Evolutionary conservation across 2,888 invertebrate species (phyloP).

Genomic region (Platycheirus albimanus): DNA sequence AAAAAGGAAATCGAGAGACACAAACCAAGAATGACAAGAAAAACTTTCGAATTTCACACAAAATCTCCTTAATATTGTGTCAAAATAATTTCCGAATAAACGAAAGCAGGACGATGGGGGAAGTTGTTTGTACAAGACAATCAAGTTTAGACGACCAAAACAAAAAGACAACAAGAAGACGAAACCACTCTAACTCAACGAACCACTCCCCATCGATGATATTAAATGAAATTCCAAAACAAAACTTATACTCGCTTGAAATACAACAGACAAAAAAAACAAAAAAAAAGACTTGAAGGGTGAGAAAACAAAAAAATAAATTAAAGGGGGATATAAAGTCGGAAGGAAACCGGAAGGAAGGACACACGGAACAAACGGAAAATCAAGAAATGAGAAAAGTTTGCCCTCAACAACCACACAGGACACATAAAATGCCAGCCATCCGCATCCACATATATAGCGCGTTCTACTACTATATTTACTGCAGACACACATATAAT

Average conservation of each 20-base stretch:
- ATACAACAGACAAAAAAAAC: no score
- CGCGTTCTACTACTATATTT: constrained; percentile 20
- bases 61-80: constrained; percentile 61
- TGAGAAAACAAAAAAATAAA: constrained; percentile 28
- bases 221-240: constrained; percentile 73
- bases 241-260: constrained; percentile 62
- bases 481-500: constrained; percentile 26
- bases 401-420: constrained; percentile 63
- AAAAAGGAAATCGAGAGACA: constrained; percentile 4
- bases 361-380: constrained; percentile 74
- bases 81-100: constrained; percentile 59
- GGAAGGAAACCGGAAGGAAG: constrained; percentile 74
- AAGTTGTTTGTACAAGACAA: constrained; percentile 30
- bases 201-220: constrained; percentile 54
- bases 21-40: constrained; percentile 26
- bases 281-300: constrained; percentile 15
- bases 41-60: constrained; percentile 31
- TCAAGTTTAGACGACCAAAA: constrained; percentile 22
- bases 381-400: constrained; percentile 75
- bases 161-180: constrained; percentile 9
- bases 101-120: background rate
- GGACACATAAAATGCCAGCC: constrained; percentile 63
- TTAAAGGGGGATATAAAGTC: constrained; percentile 56
- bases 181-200: constrained; percentile 7
- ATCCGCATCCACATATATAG: constrained; percentile 6